phyloP scores from a whole-genome alignment of 23 tunicate genomes.

The Corella eumyota region DNA sequence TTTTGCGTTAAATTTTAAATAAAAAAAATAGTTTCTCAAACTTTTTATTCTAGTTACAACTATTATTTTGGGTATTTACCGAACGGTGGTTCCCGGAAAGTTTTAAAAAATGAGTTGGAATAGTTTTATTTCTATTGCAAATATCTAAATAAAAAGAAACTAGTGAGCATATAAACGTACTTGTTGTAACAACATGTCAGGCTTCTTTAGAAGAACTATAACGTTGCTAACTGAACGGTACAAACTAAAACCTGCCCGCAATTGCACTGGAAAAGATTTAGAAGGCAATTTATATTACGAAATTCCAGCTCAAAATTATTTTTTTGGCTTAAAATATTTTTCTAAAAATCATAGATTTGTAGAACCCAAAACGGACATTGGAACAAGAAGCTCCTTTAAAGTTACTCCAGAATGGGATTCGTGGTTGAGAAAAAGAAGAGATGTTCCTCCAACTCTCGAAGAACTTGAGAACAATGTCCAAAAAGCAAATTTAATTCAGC shows the following conservation, averaged over 20 bases:
- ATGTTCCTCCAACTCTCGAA: conserved; percentile 47
- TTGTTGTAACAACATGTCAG: too few species aligned
- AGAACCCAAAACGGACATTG: conserved; percentile 6
- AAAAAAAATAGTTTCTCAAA: conserved; percentile 3
- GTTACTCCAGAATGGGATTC: conserved; percentile 67
- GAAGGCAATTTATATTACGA: conserved; percentile 71
- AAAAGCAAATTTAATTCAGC: conserved; percentile 17
- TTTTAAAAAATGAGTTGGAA: too few species aligned
- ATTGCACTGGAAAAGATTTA: conserved; percentile 35
- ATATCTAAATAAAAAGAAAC: too few species aligned
- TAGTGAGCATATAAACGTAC: too few species aligned
- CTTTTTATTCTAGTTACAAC: conserved; percentile 8
- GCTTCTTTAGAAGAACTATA: too few species aligned
- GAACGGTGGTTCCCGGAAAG: too few species aligned
- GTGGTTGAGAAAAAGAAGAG: conserved; percentile 50
- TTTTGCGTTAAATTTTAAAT: too few species aligned
- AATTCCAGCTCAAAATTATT: conserved; percentile 54
- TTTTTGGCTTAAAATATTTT: conserved; percentile 17
- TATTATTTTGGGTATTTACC: too few species aligned
- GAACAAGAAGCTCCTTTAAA: conserved; percentile 3
- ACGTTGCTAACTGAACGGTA: too few species aligned
- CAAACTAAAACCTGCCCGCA: conserved; percentile 35
- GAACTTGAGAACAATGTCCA: conserved; percentile 39
- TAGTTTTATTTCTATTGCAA: too few species aligned
- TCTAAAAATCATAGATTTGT: conserved; percentile 26